These are phyloP conservation scores for Xylota segnis DNA, from an alignment of 2,888 invertebrate genomes.

Conservation along the genomic window DNA sequence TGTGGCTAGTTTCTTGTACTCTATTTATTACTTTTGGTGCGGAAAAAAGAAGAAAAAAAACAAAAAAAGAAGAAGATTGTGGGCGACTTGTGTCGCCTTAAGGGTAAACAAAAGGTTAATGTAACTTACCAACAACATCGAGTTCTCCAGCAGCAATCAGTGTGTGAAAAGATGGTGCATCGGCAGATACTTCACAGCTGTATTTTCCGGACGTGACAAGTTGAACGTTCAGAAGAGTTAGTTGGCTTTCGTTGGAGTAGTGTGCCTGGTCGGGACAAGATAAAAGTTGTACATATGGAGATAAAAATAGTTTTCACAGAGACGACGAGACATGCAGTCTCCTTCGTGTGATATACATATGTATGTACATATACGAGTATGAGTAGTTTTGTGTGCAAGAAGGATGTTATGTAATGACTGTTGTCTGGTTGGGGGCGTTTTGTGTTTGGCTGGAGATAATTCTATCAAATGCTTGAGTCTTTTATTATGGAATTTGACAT, in stretches of 20 bases:
- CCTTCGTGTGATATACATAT: slow-evolving; percentile 1
- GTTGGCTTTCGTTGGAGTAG: slow-evolving; percentile 84
- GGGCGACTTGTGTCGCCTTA: slow-evolving; percentile 25
- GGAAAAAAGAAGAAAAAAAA: too few relatives aligned
- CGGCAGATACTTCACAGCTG: slow-evolving; percentile 84
- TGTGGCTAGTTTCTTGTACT: slow-evolving; percentile 27
- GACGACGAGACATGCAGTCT: neutral
- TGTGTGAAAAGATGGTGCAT: slow-evolving; percentile 85
- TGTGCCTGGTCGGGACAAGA: slow-evolving; percentile 72
- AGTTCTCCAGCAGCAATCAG: slow-evolving; percentile 84
- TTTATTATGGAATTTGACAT: neutral
- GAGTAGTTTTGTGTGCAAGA: neutral
- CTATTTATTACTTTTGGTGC: slow-evolving; percentile 21
- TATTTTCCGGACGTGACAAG: slow-evolving; percentile 83
- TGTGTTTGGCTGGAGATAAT: neutral
- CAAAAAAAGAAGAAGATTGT: neutral
- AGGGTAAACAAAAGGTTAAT: slow-evolving; percentile 22
- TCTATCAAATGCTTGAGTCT: neutral
- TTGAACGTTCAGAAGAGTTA: slow-evolving; percentile 82
- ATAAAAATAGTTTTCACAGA: slow-evolving; percentile 5
- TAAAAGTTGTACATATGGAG: slow-evolving; percentile 26
- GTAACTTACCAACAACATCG: slow-evolving; percentile 84
- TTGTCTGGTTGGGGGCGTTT: neutral
- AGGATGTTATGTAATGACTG: slow-evolving; percentile 1
- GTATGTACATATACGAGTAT: too few relatives aligned